A percentile compares a stretch with the other conserved stretches of the same genome.
phyloP scores from a whole-genome alignment of 2,113 vertebrate genomes.

The Serinus canaria region DNA sequence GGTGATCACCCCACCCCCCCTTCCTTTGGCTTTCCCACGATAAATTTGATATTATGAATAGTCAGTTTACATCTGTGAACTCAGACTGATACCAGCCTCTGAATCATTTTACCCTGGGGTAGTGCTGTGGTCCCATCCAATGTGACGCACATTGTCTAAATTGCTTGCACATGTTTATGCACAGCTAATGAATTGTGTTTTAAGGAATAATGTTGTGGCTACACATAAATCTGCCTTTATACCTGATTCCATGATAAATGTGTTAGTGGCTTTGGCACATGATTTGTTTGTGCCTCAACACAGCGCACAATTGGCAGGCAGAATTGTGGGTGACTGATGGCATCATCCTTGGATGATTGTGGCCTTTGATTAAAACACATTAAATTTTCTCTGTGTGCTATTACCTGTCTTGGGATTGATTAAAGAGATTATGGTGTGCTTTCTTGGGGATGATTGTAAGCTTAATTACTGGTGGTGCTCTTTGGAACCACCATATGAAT shows the following conservation, averaged over 20 bases:
- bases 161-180: slow-evolving; percentile 63
- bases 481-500: not conserved
- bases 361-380: not conserved
- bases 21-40: not conserved
- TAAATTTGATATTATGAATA: slow-evolving; percentile 43
- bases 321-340: not conserved
- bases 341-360: not conserved
- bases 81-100: slow-evolving; percentile 41
- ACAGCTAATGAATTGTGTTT: slow-evolving; percentile 62
- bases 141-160: slow-evolving; percentile 56
- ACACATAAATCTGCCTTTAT: slow-evolving; percentile 53
- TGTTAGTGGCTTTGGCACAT: slow-evolving; percentile 27
- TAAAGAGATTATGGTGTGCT: not conserved
- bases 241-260: slow-evolving; percentile 17
- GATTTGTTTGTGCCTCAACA: slow-evolving; percentile 25
- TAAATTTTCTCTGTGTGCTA: not conserved
- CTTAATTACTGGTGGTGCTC: not conserved
- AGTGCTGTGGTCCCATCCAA: not conserved
- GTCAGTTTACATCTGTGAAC: slow-evolving; percentile 51
- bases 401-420: not conserved
- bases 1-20: not conserved
- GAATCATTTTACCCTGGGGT: slow-evolving; percentile 48
- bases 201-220: slow-evolving; percentile 36
- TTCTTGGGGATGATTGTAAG: not conserved
- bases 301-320: not conserved